A percentile compares a stretch with the other conserved stretches of the same genome.
Conservation (phyloP, 2,113 vertebrate genomes). For the Pyrgilauda ruficollis region DNA sequence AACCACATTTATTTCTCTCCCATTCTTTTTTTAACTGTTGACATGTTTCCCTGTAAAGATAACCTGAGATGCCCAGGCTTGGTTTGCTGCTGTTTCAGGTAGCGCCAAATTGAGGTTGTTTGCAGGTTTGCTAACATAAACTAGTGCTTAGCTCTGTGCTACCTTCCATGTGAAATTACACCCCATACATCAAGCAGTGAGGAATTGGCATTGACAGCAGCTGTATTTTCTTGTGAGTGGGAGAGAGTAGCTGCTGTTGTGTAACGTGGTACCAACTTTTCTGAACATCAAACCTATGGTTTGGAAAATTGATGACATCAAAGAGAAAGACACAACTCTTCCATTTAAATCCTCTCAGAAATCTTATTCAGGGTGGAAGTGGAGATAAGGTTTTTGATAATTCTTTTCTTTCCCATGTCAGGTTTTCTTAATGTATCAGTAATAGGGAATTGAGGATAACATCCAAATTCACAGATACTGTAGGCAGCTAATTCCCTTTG, state of each 20-base stretch:
- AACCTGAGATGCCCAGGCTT: not conserved
- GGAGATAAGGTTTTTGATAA: not conserved
- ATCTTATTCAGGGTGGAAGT: not conserved
- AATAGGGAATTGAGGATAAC: not conserved
- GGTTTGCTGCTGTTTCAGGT: slow-evolving; percentile 3
- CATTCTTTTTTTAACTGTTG: not conserved
- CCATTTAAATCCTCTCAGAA: not conserved
- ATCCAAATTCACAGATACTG: not conserved
- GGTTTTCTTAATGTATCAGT: not conserved
- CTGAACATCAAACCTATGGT: not conserved
- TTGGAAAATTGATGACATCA: not conserved
- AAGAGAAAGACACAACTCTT: not conserved
- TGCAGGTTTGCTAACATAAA: not conserved
- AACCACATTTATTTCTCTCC: not conserved
- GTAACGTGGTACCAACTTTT: not conserved
- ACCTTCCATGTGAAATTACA: slow-evolving; percentile 2
- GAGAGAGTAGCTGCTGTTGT: not conserved
- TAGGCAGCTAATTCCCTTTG: not conserved
- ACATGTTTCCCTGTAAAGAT: slow-evolving; percentile 6
- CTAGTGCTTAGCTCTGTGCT: not conserved
- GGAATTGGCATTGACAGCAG: not conserved
- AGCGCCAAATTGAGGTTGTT: not conserved
- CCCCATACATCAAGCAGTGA: not conserved
- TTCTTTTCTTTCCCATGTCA: not conserved
- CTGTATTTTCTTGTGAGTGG: not conserved